Conservation (phyloP, 2,797 vertebrate species). For the Lepidocolaptes lacrymiger region DNA sequence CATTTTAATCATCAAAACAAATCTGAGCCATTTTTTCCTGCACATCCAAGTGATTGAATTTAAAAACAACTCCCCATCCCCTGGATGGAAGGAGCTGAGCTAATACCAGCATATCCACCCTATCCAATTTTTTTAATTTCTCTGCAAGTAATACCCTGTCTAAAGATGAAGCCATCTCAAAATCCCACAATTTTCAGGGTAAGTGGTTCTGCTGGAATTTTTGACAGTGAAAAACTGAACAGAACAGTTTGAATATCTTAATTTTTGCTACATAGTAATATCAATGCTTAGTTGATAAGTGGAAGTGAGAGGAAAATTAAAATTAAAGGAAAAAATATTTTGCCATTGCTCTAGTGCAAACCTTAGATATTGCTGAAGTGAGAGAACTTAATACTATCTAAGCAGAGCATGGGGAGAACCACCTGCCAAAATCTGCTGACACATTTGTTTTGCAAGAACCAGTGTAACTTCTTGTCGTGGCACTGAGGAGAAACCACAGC, state of each 20-base stretch:
- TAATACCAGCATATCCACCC: neutral
- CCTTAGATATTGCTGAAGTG: neutral
- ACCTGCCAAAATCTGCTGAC: neutral
- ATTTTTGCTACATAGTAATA: neutral
- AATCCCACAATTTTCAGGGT: neutral
- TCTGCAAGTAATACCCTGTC: constrained; percentile 9
- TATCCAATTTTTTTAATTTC: neutral
- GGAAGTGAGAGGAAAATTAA: neutral
- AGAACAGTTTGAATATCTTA: neutral
- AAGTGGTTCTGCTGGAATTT: neutral
- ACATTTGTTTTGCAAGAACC: neutral
- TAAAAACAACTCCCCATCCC: neutral
- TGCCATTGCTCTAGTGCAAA: neutral
- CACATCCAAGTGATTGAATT: neutral
- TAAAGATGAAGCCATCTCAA: constrained; percentile 1
- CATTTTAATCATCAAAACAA: constrained; percentile 16
- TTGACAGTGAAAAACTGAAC: neutral
- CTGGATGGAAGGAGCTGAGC: neutral
- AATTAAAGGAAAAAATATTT: neutral
- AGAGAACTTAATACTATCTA: neutral
- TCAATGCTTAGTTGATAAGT: neutral
- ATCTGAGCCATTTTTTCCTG: constrained; percentile 14
- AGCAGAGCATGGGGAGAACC: neutral
- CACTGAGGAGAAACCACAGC: neutral
- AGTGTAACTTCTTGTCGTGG: neutral